These are phyloP conservation scores for Armadillidium nasatum DNA, from an alignment of 1,140 invertebrate species.

Conservation along the genomic window DNA sequence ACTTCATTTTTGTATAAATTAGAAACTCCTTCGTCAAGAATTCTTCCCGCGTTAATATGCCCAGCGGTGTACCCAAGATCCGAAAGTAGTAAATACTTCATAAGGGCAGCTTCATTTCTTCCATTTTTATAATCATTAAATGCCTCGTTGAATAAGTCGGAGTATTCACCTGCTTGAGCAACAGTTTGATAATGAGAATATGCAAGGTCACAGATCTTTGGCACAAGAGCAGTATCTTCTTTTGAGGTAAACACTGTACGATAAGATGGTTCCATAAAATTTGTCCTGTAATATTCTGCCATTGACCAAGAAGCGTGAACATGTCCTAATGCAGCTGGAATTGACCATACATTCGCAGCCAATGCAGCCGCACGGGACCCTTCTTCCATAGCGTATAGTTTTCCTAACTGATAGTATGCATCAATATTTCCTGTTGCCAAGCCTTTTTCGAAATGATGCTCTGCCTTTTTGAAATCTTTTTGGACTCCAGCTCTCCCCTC, in stretches of 20 bases:
- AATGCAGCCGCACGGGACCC: background rate
- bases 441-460: conserved; percentile 18
- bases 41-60: conserved; percentile 22
- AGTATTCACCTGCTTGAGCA: conserved; percentile 22
- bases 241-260: background rate
- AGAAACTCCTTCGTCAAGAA: conserved; percentile 12
- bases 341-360: conserved; percentile 16
- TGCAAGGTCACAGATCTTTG: conserved; percentile 3
- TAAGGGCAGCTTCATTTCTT: conserved; percentile 3
- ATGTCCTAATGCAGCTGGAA: conserved; percentile 24
- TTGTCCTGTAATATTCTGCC: conserved; percentile 12
- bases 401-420: conserved; percentile 21
- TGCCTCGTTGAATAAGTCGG: conserved; percentile 12
- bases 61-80: conserved; percentile 23
- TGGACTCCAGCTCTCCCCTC: conserved; percentile 14
- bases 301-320: conserved; percentile 18
- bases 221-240: background rate
- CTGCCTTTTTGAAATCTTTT: conserved; percentile 10
- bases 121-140: conserved; percentile 16
- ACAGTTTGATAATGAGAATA: conserved; percentile 13
- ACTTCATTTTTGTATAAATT: background rate
- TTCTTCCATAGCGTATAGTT: background rate
- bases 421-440: conserved; percentile 24
- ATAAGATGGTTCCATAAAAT: background rate
- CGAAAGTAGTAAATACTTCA: conserved; percentile 30